A percentile compares a stretch with the other conserved stretches of the same genome.
These are phyloP conservation scores for Calonectris borealis DNA, from an alignment of 2,113 vertebrate species.

Conservation along the genomic window DNA sequence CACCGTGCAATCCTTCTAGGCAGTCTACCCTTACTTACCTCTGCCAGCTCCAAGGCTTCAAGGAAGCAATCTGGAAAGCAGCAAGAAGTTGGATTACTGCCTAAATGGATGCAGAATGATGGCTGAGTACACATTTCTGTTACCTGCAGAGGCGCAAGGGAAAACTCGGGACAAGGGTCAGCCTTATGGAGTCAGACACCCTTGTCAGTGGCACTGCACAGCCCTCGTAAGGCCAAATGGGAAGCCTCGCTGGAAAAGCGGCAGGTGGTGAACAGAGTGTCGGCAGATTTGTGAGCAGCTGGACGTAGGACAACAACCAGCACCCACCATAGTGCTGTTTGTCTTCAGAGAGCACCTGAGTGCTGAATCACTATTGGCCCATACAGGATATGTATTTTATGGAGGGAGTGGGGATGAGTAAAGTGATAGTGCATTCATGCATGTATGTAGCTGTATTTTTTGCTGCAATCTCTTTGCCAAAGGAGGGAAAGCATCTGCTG, in stretches of 20 bases:
- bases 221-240: accelerated
- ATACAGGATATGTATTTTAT: accelerated
- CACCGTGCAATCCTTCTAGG: too few species aligned
- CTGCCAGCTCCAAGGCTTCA: not conserved
- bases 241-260: not conserved
- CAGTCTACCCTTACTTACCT: not conserved
- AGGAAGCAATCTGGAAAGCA: not conserved
- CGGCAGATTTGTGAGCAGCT: accelerated
- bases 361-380: accelerated
- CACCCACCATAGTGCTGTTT: accelerated
- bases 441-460: accelerated
- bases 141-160: not conserved
- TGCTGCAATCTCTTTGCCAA: not conserved
- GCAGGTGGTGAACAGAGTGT: too few species aligned
- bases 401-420: not conserved
- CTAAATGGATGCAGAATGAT: accelerated
- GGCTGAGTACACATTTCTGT: accelerated
- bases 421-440: accelerated
- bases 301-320: accelerated
- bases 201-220: not conserved
- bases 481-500: not conserved
- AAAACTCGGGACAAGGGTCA: not conserved
- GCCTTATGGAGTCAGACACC: not conserved
- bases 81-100: not conserved
- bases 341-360: accelerated